phyloP scores from a whole-genome alignment of 2,113 vertebrate species.

The Polypterus senegalus region DNA sequence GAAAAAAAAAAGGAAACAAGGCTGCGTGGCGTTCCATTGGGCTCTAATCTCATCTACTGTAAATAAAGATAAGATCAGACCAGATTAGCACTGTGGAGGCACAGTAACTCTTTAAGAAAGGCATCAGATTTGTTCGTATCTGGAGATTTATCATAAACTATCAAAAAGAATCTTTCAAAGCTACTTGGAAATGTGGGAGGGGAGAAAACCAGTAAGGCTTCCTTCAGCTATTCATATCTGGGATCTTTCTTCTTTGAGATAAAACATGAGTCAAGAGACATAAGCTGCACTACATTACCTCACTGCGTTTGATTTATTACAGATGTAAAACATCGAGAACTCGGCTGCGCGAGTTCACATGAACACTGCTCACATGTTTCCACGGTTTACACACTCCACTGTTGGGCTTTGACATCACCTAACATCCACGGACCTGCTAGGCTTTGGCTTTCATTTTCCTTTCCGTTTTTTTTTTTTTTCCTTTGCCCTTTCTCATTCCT shows the following conservation, averaged over 20 bases:
- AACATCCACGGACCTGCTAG: conserved; percentile 46
- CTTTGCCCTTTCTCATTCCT: conserved; percentile 24
- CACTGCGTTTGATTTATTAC: conserved; percentile 70
- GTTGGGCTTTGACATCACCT: conserved; percentile 46
- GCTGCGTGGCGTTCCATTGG: neutral
- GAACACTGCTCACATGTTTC: conserved; percentile 62
- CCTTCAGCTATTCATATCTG: conserved; percentile 44
- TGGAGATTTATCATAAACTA: conserved; percentile 50
- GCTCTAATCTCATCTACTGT: conserved; percentile 41
- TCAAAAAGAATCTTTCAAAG: conserved; percentile 53
- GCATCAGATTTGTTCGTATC: conserved; percentile 38
- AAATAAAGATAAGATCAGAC: conserved; percentile 43
- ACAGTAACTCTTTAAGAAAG: conserved; percentile 30
- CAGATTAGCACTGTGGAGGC: conserved; percentile 30
- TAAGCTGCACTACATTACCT: conserved; percentile 58
- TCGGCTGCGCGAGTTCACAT: conserved; percentile 42
- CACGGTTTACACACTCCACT: conserved; percentile 46
- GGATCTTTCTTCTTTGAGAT: conserved; percentile 38
- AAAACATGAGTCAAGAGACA: conserved; percentile 72
- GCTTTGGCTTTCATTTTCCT: conserved; percentile 36
- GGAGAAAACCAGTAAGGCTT: conserved; percentile 40
- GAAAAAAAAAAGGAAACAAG: too few species aligned
- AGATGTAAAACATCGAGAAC: conserved; percentile 66
- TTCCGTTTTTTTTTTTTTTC: conserved; percentile 26
- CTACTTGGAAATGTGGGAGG: conserved; percentile 42